These are phyloP conservation scores for Falco biarmicus DNA, from an alignment of 2,797 vertebrate genomes.

Conservation along the genomic window DNA sequence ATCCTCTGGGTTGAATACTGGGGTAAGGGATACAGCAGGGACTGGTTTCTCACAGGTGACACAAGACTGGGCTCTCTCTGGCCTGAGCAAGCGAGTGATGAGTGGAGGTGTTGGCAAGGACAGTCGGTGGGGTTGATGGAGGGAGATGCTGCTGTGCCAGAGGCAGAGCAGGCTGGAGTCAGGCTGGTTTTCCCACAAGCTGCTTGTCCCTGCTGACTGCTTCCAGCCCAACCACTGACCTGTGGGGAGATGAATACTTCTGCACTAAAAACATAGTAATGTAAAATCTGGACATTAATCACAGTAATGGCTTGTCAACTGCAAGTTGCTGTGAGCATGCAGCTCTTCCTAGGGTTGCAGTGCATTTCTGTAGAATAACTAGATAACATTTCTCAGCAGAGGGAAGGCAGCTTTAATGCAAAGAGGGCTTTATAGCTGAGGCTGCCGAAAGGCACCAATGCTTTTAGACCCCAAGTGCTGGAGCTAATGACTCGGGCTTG, in stretches of 20 bases:
- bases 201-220: background rate
- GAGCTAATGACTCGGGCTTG: background rate
- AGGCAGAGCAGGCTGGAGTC: background rate
- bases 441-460: background rate
- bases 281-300: background rate
- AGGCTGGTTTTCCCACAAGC: background rate
- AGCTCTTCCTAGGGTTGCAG: background rate
- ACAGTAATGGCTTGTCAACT: background rate
- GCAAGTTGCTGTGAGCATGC: background rate
- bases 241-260: background rate
- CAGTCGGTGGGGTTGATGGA: fast-evolving
- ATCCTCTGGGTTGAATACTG: background rate
- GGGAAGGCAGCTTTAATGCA: background rate
- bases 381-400: background rate
- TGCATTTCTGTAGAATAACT: background rate
- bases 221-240: background rate
- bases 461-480: background rate
- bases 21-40: background rate
- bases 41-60: background rate
- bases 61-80: background rate
- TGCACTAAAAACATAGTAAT: background rate
- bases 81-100: background rate
- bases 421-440: background rate
- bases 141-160: background rate
- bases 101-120: background rate